phyloP scores from a whole-genome alignment of 2,888 invertebrate genomes.

The Ephialtes manifestator region DNA sequence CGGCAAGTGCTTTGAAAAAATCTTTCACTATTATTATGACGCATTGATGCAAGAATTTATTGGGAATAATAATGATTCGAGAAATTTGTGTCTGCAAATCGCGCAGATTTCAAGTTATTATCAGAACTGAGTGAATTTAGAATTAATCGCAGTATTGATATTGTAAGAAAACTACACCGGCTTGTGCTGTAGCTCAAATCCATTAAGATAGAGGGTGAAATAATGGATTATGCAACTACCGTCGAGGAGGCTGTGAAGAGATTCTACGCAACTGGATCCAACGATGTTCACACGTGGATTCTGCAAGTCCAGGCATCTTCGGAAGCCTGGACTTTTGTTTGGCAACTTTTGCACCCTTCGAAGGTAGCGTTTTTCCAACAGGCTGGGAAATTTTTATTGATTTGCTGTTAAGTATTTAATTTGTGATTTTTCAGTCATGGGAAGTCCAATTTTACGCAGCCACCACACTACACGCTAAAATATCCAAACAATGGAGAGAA shows the following conservation, averaged over 20 bases:
- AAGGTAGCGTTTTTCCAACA: conserved; percentile 88
- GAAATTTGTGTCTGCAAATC: conserved; percentile 24
- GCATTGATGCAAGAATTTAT: neutral
- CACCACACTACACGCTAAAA: conserved; percentile 95
- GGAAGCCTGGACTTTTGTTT: conserved; percentile 97
- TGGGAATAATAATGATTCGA: neutral
- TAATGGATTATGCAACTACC: conserved; percentile 84
- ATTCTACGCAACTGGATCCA: conserved; percentile 89
- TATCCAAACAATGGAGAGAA: conserved; percentile 95
- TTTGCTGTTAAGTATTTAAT: neutral
- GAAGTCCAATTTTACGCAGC: conserved; percentile 98
- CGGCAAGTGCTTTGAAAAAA: neutral
- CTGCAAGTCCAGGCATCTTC: conserved; percentile 94
- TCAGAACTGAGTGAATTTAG: conserved; percentile 16
- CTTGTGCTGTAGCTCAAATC: neutral
- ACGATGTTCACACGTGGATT: conserved; percentile 94
- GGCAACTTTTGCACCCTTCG: conserved; percentile 94
- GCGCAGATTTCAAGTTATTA: neutral
- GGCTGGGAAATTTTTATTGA: neutral
- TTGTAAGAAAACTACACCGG: neutral
- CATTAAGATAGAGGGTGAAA: conserved; percentile 58
- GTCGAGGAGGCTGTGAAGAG: conserved; percentile 86
- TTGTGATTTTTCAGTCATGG: conserved; percentile 88
- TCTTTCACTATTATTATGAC: conserved; percentile 20
- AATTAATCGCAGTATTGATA: neutral